Evolutionary conservation across 2,113 vertebrate species (phyloP), one percentile per base, ranked within the genome.

Genomic region (Galemys pyrenaicus): DNA sequence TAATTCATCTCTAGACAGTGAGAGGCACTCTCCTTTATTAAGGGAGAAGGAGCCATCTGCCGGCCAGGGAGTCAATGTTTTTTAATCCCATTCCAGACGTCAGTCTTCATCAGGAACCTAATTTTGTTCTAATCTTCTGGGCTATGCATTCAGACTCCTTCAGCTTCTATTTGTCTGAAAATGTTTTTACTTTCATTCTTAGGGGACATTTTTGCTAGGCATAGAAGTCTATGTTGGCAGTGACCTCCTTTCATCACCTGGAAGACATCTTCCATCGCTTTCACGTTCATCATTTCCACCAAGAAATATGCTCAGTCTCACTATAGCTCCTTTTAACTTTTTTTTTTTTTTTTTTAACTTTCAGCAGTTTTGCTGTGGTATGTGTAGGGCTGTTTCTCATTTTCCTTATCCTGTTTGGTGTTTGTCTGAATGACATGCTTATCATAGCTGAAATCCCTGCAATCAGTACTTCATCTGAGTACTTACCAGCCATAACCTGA

Each of bases 311-410:
- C 20, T 24, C 10, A 5, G n/a, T 41, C 49, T 49, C 1, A 39
- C 9, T 2, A 1, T 6, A 1, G 13, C 19, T 54, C 35, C 67
- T 39, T 46, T 56, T 35, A 44, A 62, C 19, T 19, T 30, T 8
- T 8, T 35, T 35, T 90, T 37, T 58, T 32, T 64, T 32, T 30
- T 73, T 54, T 26, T 65, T 9, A 26, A 32, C 24, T 39, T 37
- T 11, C 30, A 37, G 83, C 60, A 37, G 68, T 51, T 60, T 44
- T 15, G 46, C 9, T 24, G 2, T 28, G 32, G 5, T 15, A 4
- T 3, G 37, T 32, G 26, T 22, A 2, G 30, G 30, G 0, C 0
- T 17, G 17, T 2, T 12, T 17, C 22, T 65, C 15, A 32, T 44
- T 60, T 67, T 35, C 28, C 32, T 67, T 41, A 4, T 35, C n/a